Evolutionary conservation across 2,113 vertebrate species (phyloP).

Genomic region (Salvelinus namaycush): DNA sequence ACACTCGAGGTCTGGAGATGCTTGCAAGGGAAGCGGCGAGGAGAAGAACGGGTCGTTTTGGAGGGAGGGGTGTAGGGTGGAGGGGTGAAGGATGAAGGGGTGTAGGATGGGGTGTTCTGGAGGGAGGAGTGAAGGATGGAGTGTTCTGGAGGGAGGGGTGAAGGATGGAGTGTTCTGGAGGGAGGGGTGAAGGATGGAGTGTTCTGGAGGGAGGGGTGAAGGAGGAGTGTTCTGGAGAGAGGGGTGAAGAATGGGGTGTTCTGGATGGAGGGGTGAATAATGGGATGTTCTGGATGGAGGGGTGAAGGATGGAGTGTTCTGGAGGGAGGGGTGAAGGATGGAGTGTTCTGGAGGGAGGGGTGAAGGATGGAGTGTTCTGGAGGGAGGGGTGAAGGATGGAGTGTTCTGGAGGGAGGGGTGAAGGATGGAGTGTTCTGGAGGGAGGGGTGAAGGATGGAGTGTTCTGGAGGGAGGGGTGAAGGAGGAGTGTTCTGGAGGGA

Average conservation of each 20-base stretch:
- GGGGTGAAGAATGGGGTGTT: too few relatives aligned
- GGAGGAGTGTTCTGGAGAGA: slow-evolving; percentile 19
- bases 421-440: neutral
- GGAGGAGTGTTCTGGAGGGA: slow-evolving; percentile 19
- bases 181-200: too few relatives aligned
- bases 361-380: neutral
- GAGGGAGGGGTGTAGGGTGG: neutral
- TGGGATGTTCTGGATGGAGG: too few relatives aligned
- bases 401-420: too few relatives aligned
- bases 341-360: too few relatives aligned
- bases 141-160: too few relatives aligned
- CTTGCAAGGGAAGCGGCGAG: slow-evolving; percentile 50
- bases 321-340: neutral
- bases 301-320: neutral
- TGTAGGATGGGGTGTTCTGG: too few relatives aligned
- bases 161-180: too few relatives aligned
- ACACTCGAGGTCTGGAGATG: slow-evolving; percentile 62
- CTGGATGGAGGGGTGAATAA: too few relatives aligned
- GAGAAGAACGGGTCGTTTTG: slow-evolving; percentile 25
- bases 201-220: neutral
- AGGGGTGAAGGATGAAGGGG: too few relatives aligned
- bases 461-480: slow-evolving; percentile 24
- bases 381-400: neutral
- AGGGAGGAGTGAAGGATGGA: too few relatives aligned
- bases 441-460: neutral